These are phyloP conservation scores for Tor tambroides DNA, from an alignment of 2,113 vertebrate genomes.

Conservation along the genomic window DNA sequence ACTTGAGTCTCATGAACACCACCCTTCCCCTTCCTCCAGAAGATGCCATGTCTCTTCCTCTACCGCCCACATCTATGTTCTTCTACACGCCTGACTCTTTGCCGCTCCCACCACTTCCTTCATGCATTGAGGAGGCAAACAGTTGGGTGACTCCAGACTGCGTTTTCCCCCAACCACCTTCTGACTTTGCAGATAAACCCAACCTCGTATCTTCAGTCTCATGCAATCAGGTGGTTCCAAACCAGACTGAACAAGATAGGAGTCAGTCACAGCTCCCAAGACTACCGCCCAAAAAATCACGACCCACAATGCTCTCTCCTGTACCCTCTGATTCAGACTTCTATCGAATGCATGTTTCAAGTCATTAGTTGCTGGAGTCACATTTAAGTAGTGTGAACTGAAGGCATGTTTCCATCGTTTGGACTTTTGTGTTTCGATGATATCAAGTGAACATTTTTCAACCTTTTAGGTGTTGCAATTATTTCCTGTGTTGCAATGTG, in stretches of 20 bases:
- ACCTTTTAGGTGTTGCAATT: not conserved
- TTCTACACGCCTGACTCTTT: constrained; percentile 49
- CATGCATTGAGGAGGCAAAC: constrained; percentile 43
- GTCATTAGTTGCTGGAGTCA: constrained; percentile 78
- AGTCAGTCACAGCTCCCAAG: constrained; percentile 56
- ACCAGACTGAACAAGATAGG: constrained; percentile 8
- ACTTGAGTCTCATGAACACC: constrained; percentile 60
- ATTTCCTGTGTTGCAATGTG: not conserved
- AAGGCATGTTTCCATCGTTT: not conserved
- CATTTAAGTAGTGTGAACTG: constrained; percentile 64
- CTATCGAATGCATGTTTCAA: constrained; percentile 67
- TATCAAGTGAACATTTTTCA: not conserved
- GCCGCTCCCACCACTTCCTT: constrained; percentile 52
- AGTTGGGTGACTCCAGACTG: constrained; percentile 63
- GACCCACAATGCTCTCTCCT: constrained; percentile 62
- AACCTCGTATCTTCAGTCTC: constrained; percentile 58
- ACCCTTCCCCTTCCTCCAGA: constrained; percentile 33
- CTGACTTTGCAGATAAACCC: constrained; percentile 64
- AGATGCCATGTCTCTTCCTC: constrained; percentile 59
- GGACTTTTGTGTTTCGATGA: not conserved
- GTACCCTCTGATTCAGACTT: constrained; percentile 80
- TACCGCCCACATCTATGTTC: constrained; percentile 24
- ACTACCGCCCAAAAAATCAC: constrained; percentile 66
- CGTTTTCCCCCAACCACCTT: constrained; percentile 62
- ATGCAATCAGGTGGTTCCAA: constrained; percentile 64